A percentile compares a stretch with the other conserved stretches of the same genome.
Conservation (phyloP, 2,113 vertebrate genomes). For the Columba janthina region DNA sequence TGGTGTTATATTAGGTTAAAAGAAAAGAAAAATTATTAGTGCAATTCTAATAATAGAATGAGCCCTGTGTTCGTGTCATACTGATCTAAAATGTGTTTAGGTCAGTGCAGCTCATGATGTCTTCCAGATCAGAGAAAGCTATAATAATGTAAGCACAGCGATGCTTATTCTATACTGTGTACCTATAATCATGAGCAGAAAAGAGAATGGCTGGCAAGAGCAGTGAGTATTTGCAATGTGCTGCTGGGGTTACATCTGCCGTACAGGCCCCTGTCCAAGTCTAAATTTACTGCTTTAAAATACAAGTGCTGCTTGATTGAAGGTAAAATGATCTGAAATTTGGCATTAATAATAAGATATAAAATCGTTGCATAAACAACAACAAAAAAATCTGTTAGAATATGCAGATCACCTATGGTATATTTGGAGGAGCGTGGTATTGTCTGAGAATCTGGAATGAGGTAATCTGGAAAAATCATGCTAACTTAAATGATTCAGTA, state of each 20-base stretch:
- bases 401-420: neutral
- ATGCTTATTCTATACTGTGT: neutral
- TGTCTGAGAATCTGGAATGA: neutral
- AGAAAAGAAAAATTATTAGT: neutral
- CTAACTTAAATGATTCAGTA: neutral
- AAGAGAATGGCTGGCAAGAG: neutral
- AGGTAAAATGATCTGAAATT: neutral
- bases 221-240: neutral
- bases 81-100: neutral
- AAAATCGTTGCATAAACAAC: neutral
- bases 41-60: neutral
- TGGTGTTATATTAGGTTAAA: neutral
- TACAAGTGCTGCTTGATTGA: neutral
- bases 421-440: neutral
- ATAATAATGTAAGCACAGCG: neutral
- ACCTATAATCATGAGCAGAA: neutral
- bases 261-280: neutral
- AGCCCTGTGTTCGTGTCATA: neutral
- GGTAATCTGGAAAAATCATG: neutral
- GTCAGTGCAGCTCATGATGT: neutral
- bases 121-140: neutral
- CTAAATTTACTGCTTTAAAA: neutral
- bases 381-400: neutral
- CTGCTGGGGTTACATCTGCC: neutral
- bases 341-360: neutral